Percentiles rank a stretch among this genome's conserved stretches.
Conservation (phyloP, 1,140 invertebrate genomes). For the Tribolium madens region DNA sequence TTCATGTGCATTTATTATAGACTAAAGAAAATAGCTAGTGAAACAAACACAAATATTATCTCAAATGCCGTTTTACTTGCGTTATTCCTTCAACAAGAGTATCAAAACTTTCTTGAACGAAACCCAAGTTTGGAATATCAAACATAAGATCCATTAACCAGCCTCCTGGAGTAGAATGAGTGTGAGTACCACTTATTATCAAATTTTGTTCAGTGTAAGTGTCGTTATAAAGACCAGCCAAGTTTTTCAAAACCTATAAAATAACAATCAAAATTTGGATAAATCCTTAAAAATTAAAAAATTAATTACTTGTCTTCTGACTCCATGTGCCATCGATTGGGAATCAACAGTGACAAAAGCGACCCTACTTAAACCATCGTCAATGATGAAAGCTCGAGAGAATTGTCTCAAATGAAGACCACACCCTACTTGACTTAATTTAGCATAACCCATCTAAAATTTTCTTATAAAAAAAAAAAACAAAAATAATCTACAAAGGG, state of each 20-base stretch:
- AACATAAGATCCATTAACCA: conserved; percentile 90
- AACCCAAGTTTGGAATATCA: conserved; percentile 87
- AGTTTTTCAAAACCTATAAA: conserved; percentile 44
- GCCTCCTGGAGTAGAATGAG: conserved; percentile 89
- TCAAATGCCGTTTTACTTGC: neutral
- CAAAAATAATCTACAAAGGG: too few species aligned
- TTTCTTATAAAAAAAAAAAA: conserved; percentile 51
- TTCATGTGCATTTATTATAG: conserved; percentile 56
- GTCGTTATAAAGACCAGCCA: conserved; percentile 76
- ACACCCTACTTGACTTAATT: conserved; percentile 82
- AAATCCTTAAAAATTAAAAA: neutral
- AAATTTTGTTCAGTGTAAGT: conserved; percentile 84
- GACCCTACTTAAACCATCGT: conserved; percentile 74
- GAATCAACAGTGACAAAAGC: conserved; percentile 88
- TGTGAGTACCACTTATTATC: conserved; percentile 89
- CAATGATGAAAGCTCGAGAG: conserved; percentile 87
- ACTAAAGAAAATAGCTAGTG: conserved; percentile 42
- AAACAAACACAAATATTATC: too few species aligned
- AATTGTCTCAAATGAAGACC: conserved; percentile 91
- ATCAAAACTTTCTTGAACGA: conserved; percentile 82
- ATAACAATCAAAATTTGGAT: neutral
- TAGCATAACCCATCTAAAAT: conserved; percentile 92
- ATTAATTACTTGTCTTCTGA: conserved; percentile 77
- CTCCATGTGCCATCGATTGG: conserved; percentile 85
- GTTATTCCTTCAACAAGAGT: conserved; percentile 81